phyloP scores from a whole-genome alignment of 2,888 invertebrate species.

The Morinoia aosen region DNA sequence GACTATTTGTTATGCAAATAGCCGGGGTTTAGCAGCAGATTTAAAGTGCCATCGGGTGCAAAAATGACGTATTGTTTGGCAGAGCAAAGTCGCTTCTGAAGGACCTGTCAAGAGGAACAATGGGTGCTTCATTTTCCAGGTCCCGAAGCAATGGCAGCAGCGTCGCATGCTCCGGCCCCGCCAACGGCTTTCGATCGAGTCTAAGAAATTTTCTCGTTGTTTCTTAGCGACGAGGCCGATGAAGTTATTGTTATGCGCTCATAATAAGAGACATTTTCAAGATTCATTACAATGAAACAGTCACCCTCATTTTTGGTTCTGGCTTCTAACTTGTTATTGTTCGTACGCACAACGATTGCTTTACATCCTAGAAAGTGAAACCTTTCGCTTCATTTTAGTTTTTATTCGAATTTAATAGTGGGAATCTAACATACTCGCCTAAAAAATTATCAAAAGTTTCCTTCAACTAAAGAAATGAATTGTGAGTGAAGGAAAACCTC shows the following conservation, averaged over 20 bases:
- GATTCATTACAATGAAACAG: background rate
- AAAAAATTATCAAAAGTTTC: background rate
- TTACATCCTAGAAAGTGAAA: background rate
- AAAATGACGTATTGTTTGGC: slow-evolving; percentile 48
- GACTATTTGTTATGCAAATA: slow-evolving; percentile 51
- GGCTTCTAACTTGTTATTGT: background rate
- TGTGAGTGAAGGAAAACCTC: no score
- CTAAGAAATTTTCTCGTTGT: background rate
- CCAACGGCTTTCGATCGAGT: background rate
- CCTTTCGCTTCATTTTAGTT: background rate
- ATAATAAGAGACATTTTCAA: background rate
- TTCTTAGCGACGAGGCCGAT: background rate
- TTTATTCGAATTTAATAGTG: background rate
- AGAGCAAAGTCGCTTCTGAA: slow-evolving; percentile 32
- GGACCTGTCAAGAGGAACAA: slow-evolving; percentile 27
- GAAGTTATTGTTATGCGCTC: background rate
- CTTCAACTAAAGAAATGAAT: no score
- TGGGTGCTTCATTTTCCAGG: slow-evolving; percentile 31
- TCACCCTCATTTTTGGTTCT: background rate
- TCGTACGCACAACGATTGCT: background rate
- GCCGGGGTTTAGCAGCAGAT: slow-evolving; percentile 46
- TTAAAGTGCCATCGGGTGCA: slow-evolving; percentile 46
- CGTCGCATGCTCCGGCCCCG: background rate
- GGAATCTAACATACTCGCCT: background rate
- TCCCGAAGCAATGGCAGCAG: background rate